A percentile compares a stretch with the other conserved stretches of the same genome.
phyloP scores from a whole-genome alignment of 2,888 invertebrate species.

The Cosmia pyralina region DNA sequence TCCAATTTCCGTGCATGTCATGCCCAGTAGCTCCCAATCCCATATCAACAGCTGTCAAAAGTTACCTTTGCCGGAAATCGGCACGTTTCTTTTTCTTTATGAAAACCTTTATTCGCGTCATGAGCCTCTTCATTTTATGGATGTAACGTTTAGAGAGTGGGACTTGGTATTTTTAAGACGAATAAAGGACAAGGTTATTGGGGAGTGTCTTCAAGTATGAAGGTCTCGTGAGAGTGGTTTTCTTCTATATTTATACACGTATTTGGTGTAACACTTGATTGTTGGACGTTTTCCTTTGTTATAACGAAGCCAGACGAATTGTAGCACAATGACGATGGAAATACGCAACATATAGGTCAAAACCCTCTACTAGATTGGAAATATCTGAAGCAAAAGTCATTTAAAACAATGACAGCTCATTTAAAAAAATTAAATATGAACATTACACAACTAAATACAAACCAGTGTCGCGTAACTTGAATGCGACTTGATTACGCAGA shows the following conservation, averaged over 20 bases:
- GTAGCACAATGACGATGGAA: background rate
- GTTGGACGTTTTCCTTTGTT: conserved; percentile 9
- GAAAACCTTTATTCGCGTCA: conserved; percentile 58
- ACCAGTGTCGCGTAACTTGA: background rate
- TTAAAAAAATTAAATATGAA: background rate
- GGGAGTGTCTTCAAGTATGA: conserved; percentile 33
- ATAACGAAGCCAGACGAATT: background rate
- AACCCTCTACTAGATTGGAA: background rate
- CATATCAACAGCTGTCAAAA: conserved; percentile 62
- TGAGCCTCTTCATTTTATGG: conserved; percentile 55
- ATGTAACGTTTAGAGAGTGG: conserved; percentile 47
- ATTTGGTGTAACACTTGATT: conserved; percentile 29
- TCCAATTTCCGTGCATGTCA: conserved; percentile 66
- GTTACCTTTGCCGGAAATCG: conserved; percentile 46
- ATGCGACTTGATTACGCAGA: background rate
- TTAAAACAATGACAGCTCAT: background rate
- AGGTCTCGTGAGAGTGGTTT: conserved; percentile 24
- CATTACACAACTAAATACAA: background rate
- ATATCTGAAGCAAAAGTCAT: background rate
- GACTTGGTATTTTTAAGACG: conserved; percentile 53
- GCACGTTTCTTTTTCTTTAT: conserved; percentile 55
- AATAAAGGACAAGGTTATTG: conserved; percentile 54
- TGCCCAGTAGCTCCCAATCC: conserved; percentile 51
- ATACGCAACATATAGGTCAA: background rate
- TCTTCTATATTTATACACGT: conserved; percentile 24